A percentile compares a stretch with the other conserved stretches of the same genome.
phyloP scores from a whole-genome alignment of 2,888 invertebrate species.

The Sceliomorpha sp. region DNA sequence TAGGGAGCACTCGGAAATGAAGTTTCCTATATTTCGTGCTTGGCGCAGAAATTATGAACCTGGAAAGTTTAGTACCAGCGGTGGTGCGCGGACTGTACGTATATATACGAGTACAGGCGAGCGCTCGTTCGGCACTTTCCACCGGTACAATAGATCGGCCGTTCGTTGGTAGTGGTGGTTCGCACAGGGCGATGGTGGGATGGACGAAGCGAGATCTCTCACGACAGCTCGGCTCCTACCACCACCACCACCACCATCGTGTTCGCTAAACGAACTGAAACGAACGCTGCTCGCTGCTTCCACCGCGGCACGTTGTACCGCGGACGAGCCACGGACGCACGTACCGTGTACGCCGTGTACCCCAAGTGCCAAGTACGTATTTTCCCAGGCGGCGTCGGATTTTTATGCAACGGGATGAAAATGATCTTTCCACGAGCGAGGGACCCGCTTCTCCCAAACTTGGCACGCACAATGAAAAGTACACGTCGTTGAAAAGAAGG shows the following conservation, averaged over 20 bases:
- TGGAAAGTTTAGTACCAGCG: conserved; percentile 43
- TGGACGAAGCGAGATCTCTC: conserved; percentile 39
- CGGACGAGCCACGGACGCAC: background rate
- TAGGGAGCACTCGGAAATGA: conserved; percentile 1
- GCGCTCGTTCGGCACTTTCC: conserved; percentile 40
- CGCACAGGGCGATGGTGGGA: conserved; percentile 42
- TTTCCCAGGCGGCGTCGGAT: too few relatives aligned
- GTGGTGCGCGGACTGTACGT: conserved; percentile 30
- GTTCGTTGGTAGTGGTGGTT: conserved; percentile 26
- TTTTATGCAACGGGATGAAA: too few relatives aligned
- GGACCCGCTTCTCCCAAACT: too few relatives aligned
- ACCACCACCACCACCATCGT: conserved; percentile 33
- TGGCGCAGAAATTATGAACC: conserved; percentile 28
- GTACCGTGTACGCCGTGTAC: too few relatives aligned
- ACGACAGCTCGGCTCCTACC: conserved; percentile 32
- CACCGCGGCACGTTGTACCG: conserved; percentile 12
- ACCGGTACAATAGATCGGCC: conserved; percentile 27
- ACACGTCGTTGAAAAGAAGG: too few relatives aligned
- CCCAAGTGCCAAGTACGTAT: too few relatives aligned
- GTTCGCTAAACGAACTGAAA: background rate
- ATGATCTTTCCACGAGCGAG: too few relatives aligned
- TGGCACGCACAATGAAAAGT: too few relatives aligned
- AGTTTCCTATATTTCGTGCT: conserved; percentile 18
- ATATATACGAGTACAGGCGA: conserved; percentile 6
- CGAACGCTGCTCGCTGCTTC: conserved; percentile 26